Evolutionary conservation across 2,888 invertebrate species (phyloP).

Genomic region (Aromia moschata): DNA sequence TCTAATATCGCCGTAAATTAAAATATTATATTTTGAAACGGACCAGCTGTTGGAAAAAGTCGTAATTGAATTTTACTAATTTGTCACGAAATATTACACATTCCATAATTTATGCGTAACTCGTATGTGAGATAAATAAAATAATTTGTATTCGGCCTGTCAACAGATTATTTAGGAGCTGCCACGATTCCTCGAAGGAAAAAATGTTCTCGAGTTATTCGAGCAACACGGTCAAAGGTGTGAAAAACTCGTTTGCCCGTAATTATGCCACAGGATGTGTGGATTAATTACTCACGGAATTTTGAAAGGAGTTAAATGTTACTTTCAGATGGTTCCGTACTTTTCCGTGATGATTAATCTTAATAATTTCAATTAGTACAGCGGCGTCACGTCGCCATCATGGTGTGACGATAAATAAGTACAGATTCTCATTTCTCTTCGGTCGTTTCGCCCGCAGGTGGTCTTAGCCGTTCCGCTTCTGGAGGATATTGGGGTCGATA

Average conservation of each 20-base stretch:
- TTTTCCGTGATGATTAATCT: too few relatives aligned
- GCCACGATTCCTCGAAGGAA: neutral
- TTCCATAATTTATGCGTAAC: slow-evolving; percentile 16
- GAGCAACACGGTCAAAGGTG: slow-evolving; percentile 8
- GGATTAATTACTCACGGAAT: slow-evolving; percentile 27
- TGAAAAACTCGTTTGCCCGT: slow-evolving; percentile 32
- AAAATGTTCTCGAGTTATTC: slow-evolving; percentile 2
- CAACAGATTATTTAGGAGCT: slow-evolving; percentile 18
- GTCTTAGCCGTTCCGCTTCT: too few relatives aligned
- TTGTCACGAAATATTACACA: slow-evolving; percentile 18
- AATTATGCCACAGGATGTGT: slow-evolving; percentile 8
- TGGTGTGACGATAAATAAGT: too few relatives aligned
- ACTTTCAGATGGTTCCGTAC: too few relatives aligned
- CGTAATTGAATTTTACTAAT: slow-evolving; percentile 26
- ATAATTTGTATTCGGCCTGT: slow-evolving; percentile 23
- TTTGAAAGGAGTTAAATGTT: neutral
- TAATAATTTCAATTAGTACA: too few relatives aligned
- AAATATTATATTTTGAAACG: slow-evolving; percentile 10
- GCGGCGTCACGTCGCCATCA: too few relatives aligned
- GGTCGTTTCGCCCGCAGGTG: too few relatives aligned
- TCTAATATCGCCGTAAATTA: neutral
- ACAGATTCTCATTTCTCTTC: too few relatives aligned
- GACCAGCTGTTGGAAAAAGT: slow-evolving; percentile 6
- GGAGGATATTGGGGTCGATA: too few relatives aligned
- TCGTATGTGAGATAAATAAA: slow-evolving; percentile 19